Base-by-base conservation (phyloP, 2,797 vertebrate species). In the Hipposideros larvatus region DNA sequence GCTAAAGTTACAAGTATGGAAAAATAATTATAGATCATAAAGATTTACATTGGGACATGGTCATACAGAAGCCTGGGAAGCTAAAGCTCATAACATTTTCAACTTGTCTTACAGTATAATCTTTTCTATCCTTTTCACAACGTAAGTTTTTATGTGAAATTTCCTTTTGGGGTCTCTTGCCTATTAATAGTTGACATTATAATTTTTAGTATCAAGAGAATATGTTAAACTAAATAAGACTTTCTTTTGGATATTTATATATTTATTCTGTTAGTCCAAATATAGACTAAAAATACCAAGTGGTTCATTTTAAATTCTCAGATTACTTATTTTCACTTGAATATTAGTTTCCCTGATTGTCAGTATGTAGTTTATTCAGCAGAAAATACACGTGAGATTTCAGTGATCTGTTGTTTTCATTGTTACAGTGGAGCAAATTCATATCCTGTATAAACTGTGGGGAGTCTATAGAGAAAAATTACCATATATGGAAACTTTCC, bases 401-500 rank as follows among this genome's bases (percentile, higher is more conserved):
- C 71, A 96, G 92, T 93, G 77, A 73, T 93, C 84, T 93, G 51
- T 91, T 97, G 87, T 97, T 97, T 96, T 96, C 77, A 66, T 93
- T 97, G 84, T 96, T 78, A 96, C 95, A 96, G 28, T 95, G 68
- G 87, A 94, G 73, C 59, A 97, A 95, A 96, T 98, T 98, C 96
- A 98, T 95, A 97, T 97, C 96, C 96, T 97, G 96, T 96, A 73
- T 97, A 96, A 96, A 96, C 85, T 85, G 61, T 91, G 66, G 89
- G 66, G 93, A 94, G 70, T 94, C 89, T 87, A 73, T 90, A 82
- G 91, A 68, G 80, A 83, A 96, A 95, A 97, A 92, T 96, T 65
- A 71, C 96, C 94, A 57, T 97, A 97, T 95, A 98, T 97, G 97
- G 97, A 93, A 94, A 96, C 80, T 95, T 96, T 94, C 70, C 71